phyloP scores from a whole-genome alignment of 2,888 invertebrate species.

The Spodoptera picta region DNA sequence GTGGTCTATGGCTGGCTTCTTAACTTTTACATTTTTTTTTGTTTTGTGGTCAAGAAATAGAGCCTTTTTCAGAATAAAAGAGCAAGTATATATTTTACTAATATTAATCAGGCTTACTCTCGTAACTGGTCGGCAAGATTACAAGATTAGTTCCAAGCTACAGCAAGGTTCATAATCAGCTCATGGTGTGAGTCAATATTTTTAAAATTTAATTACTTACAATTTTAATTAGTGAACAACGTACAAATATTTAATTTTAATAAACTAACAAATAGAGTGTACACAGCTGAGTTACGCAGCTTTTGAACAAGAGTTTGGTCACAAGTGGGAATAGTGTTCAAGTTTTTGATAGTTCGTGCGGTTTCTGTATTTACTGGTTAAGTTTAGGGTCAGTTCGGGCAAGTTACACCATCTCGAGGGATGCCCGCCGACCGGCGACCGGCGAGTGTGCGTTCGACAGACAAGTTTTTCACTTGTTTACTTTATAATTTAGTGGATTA shows the following conservation, averaged over 20 bases:
- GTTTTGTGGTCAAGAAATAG: too few relatives aligned
- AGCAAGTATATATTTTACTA: too few relatives aligned
- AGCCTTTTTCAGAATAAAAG: too few relatives aligned
- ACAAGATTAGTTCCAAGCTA: too few relatives aligned
- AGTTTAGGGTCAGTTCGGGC: conserved; percentile 83
- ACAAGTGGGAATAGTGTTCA: conserved; percentile 81
- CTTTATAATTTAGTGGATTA: conserved; percentile 47
- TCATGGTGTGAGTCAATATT: too few relatives aligned
- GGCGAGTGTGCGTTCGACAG: conserved; percentile 55
- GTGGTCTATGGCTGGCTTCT: too few relatives aligned
- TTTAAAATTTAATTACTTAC: too few relatives aligned
- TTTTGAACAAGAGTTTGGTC: conserved; percentile 75
- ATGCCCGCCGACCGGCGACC: conserved; percentile 43
- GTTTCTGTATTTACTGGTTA: conserved; percentile 86
- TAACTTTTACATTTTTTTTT: too few relatives aligned
- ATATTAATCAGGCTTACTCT: too few relatives aligned
- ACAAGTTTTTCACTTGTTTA: conserved; percentile 52
- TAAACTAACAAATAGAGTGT: conserved; percentile 65
- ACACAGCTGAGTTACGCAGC: conserved; percentile 69
- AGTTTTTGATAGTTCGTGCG: conserved; percentile 87
- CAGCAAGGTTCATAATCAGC: too few relatives aligned
- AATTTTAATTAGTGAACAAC: too few relatives aligned
- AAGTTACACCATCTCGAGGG: conserved; percentile 75
- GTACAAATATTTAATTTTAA: conserved; percentile 30
- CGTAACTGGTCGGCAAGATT: too few relatives aligned